These are phyloP conservation scores for Phyllostomus discolor DNA, from an alignment of 2,113 vertebrate species.

Conservation along the genomic window DNA sequence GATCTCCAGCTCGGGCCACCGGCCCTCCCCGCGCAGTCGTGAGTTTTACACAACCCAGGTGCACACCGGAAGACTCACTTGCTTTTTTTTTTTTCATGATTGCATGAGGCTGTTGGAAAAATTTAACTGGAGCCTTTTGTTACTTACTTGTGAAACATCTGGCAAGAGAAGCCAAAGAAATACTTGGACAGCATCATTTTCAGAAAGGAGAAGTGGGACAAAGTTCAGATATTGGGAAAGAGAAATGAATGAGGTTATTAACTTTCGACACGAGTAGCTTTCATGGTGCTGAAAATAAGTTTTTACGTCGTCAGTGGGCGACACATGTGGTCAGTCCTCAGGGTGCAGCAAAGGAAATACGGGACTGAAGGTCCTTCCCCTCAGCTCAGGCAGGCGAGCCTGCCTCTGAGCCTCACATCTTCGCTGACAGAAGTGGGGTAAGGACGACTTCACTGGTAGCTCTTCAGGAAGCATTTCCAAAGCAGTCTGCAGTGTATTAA, in stretches of 20 bases:
- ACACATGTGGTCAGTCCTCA: not conserved
- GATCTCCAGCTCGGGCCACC: not conserved
- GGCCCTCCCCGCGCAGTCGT: not conserved
- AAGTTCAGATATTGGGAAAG: slow-evolving; percentile 19
- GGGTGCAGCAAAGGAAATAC: accelerated
- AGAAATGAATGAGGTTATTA: not conserved
- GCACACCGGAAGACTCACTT: not conserved
- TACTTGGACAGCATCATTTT: not conserved
- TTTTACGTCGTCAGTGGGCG: not conserved
- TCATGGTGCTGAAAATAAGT: not conserved
- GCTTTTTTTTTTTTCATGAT: not conserved
- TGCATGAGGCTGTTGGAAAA: not conserved
- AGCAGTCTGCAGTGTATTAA: not conserved
- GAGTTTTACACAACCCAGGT: not conserved
- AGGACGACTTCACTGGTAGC: not conserved
- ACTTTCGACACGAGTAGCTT: not conserved
- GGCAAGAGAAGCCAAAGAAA: not conserved
- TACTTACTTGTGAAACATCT: slow-evolving; percentile 27
- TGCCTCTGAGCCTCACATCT: not conserved
- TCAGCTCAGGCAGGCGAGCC: not conserved
- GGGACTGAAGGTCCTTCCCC: not conserved
- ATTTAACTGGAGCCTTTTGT: not conserved
- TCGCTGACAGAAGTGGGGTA: not conserved
- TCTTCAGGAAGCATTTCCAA: not conserved
- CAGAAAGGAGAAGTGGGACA: slow-evolving; percentile 17